Evolutionary conservation across 2,113 vertebrate genomes (phyloP).

Genomic region (Salminus brasiliensis): DNA sequence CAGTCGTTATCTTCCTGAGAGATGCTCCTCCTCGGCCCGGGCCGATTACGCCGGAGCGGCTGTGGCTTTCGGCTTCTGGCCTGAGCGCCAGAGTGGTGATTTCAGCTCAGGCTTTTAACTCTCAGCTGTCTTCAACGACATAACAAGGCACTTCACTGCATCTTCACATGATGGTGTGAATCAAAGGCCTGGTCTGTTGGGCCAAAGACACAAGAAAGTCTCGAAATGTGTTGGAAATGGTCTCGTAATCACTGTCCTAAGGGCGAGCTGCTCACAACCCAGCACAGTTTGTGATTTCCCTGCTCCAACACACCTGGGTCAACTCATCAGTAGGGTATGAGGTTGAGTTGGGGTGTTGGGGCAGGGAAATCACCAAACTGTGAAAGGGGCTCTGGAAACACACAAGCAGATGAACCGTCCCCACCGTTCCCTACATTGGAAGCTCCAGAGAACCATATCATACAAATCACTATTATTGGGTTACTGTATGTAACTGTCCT

Average conservation of each 20-base stretch:
- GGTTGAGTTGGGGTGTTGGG: background rate
- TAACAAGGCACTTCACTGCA: background rate
- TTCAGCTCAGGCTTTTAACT: conserved; percentile 20
- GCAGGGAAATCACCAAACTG: background rate
- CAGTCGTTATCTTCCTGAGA: conserved; percentile 39
- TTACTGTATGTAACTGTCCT: too few species aligned
- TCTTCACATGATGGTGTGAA: background rate
- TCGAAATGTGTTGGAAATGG: too few species aligned
- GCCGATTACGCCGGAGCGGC: conserved; percentile 11
- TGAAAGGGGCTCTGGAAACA: too few species aligned
- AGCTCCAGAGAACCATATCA: too few species aligned
- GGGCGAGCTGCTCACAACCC: background rate
- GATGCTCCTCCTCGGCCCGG: conserved; percentile 13
- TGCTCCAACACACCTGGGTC: background rate
- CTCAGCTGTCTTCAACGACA: conserved; percentile 6
- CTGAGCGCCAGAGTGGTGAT: conserved; percentile 35
- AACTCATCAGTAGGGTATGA: background rate
- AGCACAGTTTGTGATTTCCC: background rate
- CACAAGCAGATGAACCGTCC: too few species aligned
- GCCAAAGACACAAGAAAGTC: background rate
- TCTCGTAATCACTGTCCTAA: background rate
- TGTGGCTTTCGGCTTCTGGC: background rate
- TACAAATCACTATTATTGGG: too few species aligned
- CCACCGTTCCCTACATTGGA: too few species aligned
- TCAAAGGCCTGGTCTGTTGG: background rate